Evolutionary conservation across 2,888 invertebrate genomes (phyloP).

Genomic region (Nephrocerus scutellatus): DNA sequence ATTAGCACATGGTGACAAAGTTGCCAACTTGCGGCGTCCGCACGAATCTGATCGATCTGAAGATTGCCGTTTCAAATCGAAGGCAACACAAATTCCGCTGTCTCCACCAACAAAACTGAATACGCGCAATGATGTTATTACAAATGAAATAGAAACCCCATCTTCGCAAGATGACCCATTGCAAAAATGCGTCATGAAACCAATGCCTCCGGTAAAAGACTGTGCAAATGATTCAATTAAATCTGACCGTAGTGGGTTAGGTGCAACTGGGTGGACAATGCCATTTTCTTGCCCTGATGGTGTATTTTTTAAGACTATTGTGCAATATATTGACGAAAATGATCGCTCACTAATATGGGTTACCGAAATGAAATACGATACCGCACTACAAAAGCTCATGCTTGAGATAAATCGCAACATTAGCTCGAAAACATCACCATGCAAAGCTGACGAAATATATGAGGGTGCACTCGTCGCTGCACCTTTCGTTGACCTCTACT

Average conservation of each 20-base stretch:
- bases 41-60: too few species aligned
- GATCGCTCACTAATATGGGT: conserved; percentile 24
- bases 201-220: conserved; percentile 5
- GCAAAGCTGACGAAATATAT: conserved; percentile 18
- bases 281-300: conserved; percentile 19
- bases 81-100: too few species aligned
- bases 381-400: conserved; percentile 22
- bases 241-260: conserved; percentile 14
- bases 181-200: background rate
- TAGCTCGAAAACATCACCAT: conserved; percentile 14
- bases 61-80: too few species aligned
- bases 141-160: too few species aligned
- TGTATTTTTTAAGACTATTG: conserved; percentile 24
- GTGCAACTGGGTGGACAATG: conserved; percentile 20
- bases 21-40: too few species aligned
- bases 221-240: conserved; percentile 14
- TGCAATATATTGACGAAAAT: conserved; percentile 25
- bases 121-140: too few species aligned
- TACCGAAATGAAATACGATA: conserved; percentile 25
- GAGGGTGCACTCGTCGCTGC: conserved; percentile 26
- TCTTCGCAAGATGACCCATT: too few species aligned
- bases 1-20: too few species aligned
- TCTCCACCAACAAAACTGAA: too few species aligned
- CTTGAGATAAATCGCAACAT: conserved; percentile 27
- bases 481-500: conserved; percentile 25